Percentiles rank a stretch among this genome's conserved stretches.
These are phyloP conservation scores for Chloroclystis v-ata DNA, from an alignment of 2,888 invertebrate genomes.

Conservation along the genomic window DNA sequence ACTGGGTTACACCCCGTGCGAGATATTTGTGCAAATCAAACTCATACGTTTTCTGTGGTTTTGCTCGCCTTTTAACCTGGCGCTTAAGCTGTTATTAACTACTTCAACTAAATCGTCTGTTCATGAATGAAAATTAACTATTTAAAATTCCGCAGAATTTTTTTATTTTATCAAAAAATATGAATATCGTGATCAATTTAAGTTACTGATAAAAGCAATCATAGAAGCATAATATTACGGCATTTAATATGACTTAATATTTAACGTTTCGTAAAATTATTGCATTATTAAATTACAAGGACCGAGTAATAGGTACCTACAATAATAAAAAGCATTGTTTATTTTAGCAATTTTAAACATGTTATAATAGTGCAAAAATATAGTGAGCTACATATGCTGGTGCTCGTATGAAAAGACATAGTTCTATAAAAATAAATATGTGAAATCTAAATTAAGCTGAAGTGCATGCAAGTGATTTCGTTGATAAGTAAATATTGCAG, in stretches of 20 bases:
- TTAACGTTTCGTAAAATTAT: too few relatives aligned
- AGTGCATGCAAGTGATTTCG: background rate
- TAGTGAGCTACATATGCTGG: too few relatives aligned
- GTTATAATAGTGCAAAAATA: too few relatives aligned
- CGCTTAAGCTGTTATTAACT: constrained; percentile 25
- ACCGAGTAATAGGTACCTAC: too few relatives aligned
- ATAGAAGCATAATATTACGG: constrained; percentile 11
- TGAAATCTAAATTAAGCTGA: background rate
- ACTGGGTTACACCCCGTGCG: constrained; percentile 33
- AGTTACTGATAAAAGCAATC: constrained; percentile 27
- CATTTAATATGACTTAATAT: too few relatives aligned
- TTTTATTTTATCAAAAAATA: constrained; percentile 59
- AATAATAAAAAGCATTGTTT: too few relatives aligned
- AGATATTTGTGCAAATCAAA: constrained; percentile 56
- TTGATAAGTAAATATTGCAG: background rate
- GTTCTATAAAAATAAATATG: background rate
- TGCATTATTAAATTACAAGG: too few relatives aligned
- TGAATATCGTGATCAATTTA: constrained; percentile 59
- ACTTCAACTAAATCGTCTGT: constrained; percentile 24
- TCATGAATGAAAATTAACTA: constrained; percentile 31
- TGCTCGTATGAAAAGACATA: too few relatives aligned
- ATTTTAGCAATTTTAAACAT: too few relatives aligned
- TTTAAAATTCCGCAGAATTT: constrained; percentile 18
- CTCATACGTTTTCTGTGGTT: constrained; percentile 45
- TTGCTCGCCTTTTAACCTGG: constrained; percentile 22